Base-by-base conservation (phyloP, 2,888 invertebrate species). In the Watsonalla cultraria region DNA sequence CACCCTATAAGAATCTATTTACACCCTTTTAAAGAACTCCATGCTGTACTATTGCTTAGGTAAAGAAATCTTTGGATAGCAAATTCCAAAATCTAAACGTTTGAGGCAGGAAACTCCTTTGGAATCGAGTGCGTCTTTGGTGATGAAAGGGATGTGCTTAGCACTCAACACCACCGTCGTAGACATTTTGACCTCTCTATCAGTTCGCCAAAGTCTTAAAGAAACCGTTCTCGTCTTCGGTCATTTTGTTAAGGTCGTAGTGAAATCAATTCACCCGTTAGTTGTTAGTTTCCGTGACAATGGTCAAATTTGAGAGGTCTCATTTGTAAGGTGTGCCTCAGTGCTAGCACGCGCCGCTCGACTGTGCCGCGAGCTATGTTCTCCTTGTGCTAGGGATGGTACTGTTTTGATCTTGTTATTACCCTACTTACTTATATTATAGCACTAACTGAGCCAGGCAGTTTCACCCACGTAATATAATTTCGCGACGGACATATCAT, bases 151-250 rank as follows among this genome's bases (percentile, higher is more conserved):
- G 88, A 78, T 71, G 89, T 84, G 86, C 80, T 51, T 53, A 64
- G 80, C 87, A 79, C 84, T 84, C 88, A 63, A 79, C 72, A 58
- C 78, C 82, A 88, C 89, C 74, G 87, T 59, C 67, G 88, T 88
- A 89, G 88, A 82, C 80, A 63, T 65, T 83, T 84, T 86, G 88
- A 87, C 88, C 82, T 78, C 84, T 78, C 78, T 86, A 88, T 82
- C 72, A 42, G 5, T 42, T 42, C 11, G 8, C 11, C 5, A 1
- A 24, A 24, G 4, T 24, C 1, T 24, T 1, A 24, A 24, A 24
- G 24, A 24, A 24, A 24, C n/a, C n/a, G n/a, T n/a, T n/a, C n/a
- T n/a, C n/a, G n/a, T n/a, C 24, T 24, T 24, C 24, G 24, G 4
- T 24, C 37, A 37, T 37, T 6, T 14, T 37, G 49, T 9, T 37